Conservation (phyloP, 2,113 vertebrate genomes). For the Girardinichthys multiradiatus region DNA sequence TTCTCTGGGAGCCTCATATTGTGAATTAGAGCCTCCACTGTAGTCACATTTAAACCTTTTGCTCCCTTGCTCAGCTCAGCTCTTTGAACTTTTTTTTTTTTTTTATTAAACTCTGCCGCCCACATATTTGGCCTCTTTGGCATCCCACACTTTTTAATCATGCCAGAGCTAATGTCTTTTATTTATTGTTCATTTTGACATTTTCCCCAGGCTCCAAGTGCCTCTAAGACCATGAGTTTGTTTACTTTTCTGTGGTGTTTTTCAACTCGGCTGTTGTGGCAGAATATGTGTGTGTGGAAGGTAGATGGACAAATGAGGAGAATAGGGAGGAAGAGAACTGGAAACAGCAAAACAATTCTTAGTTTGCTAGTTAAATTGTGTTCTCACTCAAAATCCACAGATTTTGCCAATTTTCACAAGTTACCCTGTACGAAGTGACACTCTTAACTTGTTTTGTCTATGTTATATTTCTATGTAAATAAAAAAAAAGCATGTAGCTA, state of each 20-base stretch:
- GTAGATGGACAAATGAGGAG: background rate
- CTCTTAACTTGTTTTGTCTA: background rate
- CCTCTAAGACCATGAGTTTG: constrained; percentile 40
- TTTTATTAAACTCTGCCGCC: constrained; percentile 69
- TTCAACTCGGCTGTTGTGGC: constrained; percentile 45
- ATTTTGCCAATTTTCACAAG: too few relatives aligned
- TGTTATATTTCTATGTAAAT: background rate
- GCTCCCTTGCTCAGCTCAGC: constrained; percentile 45
- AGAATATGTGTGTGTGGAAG: constrained; percentile 18
- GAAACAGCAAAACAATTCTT: background rate
- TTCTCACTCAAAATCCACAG: background rate
- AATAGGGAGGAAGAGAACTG: background rate
- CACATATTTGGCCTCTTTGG: constrained; percentile 45
- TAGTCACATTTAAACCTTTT: constrained; percentile 38
- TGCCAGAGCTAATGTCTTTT: constrained; percentile 71
- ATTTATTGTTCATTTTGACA: constrained; percentile 76
- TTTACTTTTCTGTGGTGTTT: constrained; percentile 43
- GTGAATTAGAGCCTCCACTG: constrained; percentile 53
- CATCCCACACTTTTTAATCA: constrained; percentile 66
- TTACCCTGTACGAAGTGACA: background rate
- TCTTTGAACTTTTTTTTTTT: constrained; percentile 52
- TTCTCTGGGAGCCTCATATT: constrained; percentile 35
- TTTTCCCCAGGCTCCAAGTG: constrained; percentile 53
- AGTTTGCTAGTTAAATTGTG: too few relatives aligned
- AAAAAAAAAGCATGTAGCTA: background rate